Evolutionary conservation across 1,140 invertebrate species (phyloP).

Genomic region (Diachasmimorpha longicaudata): DNA sequence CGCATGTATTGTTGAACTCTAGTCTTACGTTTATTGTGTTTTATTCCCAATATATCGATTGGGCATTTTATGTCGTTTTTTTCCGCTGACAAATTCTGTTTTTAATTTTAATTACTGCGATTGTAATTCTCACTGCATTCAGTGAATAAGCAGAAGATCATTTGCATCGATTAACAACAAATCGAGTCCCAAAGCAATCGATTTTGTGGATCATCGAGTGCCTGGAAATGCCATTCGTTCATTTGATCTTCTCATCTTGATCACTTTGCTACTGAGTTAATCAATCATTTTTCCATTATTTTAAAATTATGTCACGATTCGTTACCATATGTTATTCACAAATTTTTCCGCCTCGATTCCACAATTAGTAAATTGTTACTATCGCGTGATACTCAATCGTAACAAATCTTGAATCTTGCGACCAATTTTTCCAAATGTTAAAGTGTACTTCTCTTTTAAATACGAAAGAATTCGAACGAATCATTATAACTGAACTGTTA

Average conservation of each 20-base stretch:
- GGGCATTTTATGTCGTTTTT: conserved; percentile 33
- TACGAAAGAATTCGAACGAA: background rate
- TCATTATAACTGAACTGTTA: background rate
- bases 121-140: background rate
- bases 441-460: conserved; percentile 12
- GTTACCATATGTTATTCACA: background rate
- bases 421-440: conserved; percentile 26
- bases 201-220: too few species aligned
- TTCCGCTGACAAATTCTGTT: background rate
- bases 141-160: too few species aligned
- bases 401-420: conserved; percentile 19
- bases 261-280: background rate
- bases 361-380: background rate
- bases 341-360: background rate
- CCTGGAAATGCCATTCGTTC: background rate
- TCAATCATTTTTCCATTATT: background rate
- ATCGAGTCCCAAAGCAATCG: too few species aligned
- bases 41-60: conserved; percentile 37
- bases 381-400: conserved; percentile 16
- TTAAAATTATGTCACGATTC: background rate
- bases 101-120: conserved; percentile 28
- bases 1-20: conserved; percentile 61
- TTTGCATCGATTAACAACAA: too few species aligned
- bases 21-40: conserved; percentile 57
- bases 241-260: background rate